These are phyloP conservation scores for Escarpia spicata DNA, from an alignment of 2,888 invertebrate genomes.

Conservation along the genomic window DNA sequence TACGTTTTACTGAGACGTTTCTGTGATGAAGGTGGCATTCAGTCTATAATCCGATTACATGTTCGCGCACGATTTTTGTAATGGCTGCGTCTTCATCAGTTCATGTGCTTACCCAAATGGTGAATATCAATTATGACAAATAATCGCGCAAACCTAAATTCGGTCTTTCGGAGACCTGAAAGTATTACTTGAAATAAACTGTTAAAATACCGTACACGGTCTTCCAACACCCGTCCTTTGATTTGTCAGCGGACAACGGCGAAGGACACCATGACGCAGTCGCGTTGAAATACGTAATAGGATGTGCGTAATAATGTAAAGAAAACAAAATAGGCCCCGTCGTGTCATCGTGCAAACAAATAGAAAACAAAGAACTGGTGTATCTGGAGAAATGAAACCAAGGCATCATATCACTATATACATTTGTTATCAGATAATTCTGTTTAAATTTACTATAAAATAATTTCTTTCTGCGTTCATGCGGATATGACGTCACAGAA, in stretches of 20 bases:
- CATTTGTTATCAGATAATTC: background rate
- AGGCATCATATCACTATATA: background rate
- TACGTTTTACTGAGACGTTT: background rate
- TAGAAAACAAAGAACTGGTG: background rate
- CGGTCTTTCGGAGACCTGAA: no score
- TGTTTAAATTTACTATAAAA: background rate
- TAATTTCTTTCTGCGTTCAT: background rate
- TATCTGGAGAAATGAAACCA: background rate
- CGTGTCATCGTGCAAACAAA: background rate
- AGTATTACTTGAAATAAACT: background rate
- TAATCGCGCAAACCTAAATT: background rate
- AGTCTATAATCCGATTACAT: background rate
- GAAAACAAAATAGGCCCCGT: background rate
- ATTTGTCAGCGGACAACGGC: background rate
- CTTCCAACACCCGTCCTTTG: conserved; percentile 12
- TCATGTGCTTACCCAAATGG: background rate
- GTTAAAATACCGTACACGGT: background rate
- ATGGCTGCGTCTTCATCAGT: background rate
- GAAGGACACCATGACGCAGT: background rate
- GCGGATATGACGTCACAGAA: conserved; percentile 13
- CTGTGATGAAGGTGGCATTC: background rate
- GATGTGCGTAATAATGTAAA: conserved; percentile 7
- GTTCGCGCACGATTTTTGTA: background rate
- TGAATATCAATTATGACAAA: background rate
- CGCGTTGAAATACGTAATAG: background rate